These are phyloP conservation scores for Drosophila mojavensis DNA, from an alignment of 1,140 invertebrate genomes.

Conservation along the genomic window DNA sequence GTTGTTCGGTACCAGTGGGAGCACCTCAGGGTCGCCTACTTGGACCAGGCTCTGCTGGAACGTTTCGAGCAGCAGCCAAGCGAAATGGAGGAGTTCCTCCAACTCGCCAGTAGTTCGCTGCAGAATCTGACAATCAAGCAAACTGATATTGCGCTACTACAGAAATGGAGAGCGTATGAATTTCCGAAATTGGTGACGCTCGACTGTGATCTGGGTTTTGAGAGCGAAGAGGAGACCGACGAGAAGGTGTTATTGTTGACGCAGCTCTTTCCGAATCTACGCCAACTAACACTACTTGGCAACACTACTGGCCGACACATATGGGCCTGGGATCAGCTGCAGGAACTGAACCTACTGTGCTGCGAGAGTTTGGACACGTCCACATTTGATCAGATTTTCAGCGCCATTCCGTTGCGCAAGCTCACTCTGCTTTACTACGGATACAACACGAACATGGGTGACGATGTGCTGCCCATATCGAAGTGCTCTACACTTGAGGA, in stretches of 20 bases:
- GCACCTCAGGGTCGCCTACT: not conserved
- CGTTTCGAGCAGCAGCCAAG: constrained; percentile 12
- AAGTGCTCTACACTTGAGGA: constrained; percentile 52
- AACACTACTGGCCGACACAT: constrained; percentile 49
- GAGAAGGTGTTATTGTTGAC: constrained; percentile 41
- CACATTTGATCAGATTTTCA: constrained; percentile 40
- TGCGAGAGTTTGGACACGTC: constrained; percentile 51
- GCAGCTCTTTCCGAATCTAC: constrained; percentile 47
- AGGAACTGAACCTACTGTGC: constrained; percentile 52
- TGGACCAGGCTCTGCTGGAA: not conserved
- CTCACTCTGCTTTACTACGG: constrained; percentile 42
- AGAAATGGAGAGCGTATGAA: constrained; percentile 10
- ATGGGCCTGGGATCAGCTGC: constrained; percentile 32
- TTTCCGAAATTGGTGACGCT: constrained; percentile 45
- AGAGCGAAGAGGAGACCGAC: constrained; percentile 22
- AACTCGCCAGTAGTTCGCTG: constrained; percentile 34
- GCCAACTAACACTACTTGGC: constrained; percentile 28
- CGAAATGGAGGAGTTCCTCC: constrained; percentile 34
- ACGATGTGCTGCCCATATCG: constrained; percentile 5
- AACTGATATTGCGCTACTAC: constrained; percentile 5
- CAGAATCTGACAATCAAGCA: constrained; percentile 16
- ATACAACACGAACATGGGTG: constrained; percentile 39
- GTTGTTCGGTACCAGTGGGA: constrained; percentile 45
- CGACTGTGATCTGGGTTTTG: constrained; percentile 11
- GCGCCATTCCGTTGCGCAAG: constrained; percentile 51